Percentiles rank a stretch among this genome's conserved stretches.
These are phyloP conservation scores for Amphibalanus amphitrite DNA, from an alignment of 1,140 invertebrate species.

Conservation along the genomic window DNA sequence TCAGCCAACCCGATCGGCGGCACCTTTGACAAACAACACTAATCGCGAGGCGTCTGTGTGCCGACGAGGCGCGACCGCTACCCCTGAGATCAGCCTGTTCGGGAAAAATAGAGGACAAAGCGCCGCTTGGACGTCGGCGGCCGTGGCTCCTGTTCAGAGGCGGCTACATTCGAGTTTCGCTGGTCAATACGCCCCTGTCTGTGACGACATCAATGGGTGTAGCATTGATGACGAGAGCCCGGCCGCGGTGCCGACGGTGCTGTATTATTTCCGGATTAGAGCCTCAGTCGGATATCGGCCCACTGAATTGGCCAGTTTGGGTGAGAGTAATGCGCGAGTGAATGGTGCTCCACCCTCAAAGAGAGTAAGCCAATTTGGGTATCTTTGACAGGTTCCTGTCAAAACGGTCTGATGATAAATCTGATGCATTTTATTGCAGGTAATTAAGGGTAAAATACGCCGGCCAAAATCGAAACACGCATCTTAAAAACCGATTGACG, in stretches of 20 bases:
- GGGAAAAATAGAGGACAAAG: background rate
- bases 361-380: too few relatives aligned
- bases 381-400: too few relatives aligned
- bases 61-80: background rate
- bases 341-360: too few relatives aligned
- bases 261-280: background rate
- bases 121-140: background rate
- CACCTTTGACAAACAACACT: background rate
- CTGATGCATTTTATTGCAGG: too few relatives aligned
- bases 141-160: background rate
- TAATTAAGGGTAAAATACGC: too few relatives aligned
- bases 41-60: background rate
- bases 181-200: background rate
- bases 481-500: too few relatives aligned
- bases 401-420: too few relatives aligned
- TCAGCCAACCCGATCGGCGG: background rate
- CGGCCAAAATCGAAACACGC: too few relatives aligned
- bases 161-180: background rate
- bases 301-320: too few relatives aligned
- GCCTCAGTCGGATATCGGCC: too few relatives aligned
- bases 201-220: background rate
- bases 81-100: background rate
- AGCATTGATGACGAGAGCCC: background rate
- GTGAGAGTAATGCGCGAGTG: too few relatives aligned
- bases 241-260: too few relatives aligned